phyloP scores from a whole-genome alignment of 2,888 invertebrate species.

The Cryptosula pallasiana region DNA sequence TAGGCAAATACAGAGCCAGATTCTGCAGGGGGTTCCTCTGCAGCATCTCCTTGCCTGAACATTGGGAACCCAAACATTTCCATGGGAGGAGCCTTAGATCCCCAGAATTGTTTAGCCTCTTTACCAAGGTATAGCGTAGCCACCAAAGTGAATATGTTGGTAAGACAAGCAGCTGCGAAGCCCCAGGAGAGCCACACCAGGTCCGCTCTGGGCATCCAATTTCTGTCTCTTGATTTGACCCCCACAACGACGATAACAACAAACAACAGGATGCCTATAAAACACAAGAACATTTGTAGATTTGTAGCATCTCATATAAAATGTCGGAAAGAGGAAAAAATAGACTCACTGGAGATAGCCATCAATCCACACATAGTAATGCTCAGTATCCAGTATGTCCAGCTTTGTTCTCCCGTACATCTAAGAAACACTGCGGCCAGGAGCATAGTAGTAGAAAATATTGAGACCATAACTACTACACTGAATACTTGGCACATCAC shows the following conservation, averaged over 20 bases:
- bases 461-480: neutral
- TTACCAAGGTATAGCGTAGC: constrained; percentile 2
- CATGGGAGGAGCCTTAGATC: neutral
- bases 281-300: neutral
- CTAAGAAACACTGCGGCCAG: neutral
- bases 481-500: constrained; percentile 24
- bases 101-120: constrained; percentile 23
- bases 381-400: constrained; percentile 20
- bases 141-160: constrained; percentile 14
- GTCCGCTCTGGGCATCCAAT: constrained; percentile 36
- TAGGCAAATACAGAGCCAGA: constrained; percentile 15
- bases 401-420: constrained; percentile 4
- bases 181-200: constrained; percentile 35
- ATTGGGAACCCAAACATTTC: constrained; percentile 13
- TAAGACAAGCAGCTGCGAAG: constrained; percentile 26
- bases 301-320: neutral
- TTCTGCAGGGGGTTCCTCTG: constrained; percentile 14
- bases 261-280: constrained; percentile 32
- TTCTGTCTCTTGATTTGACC: constrained; percentile 31
- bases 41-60: constrained; percentile 20
- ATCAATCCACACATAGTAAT: neutral
- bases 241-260: constrained; percentile 31
- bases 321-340: neutral
- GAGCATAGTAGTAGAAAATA: neutral
- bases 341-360: constrained; percentile 7